Conservation (phyloP, 2,888 invertebrate genomes). For the Catonia carolina region DNA sequence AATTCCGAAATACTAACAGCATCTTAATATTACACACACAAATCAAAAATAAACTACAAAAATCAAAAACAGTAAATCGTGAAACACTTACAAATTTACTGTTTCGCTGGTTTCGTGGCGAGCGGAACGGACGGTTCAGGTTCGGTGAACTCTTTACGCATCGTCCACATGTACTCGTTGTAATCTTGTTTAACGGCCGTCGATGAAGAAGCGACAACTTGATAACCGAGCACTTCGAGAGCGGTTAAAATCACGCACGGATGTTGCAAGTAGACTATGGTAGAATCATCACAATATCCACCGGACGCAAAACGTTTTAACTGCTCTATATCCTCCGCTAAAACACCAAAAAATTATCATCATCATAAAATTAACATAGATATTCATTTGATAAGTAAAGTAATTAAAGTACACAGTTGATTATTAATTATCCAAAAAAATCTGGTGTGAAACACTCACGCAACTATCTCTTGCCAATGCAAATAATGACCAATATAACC, state of each 20-base stretch:
- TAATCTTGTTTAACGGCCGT: conserved; percentile 81
- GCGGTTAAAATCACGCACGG: conserved; percentile 82
- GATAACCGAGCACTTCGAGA: conserved; percentile 80
- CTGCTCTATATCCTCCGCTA: conserved; percentile 64
- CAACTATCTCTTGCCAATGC: too few relatives aligned
- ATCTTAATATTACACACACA: too few relatives aligned
- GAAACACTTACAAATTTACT: too few relatives aligned
- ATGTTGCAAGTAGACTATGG: conserved; percentile 79
- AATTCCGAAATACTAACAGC: too few relatives aligned
- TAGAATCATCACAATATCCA: conserved; percentile 76
- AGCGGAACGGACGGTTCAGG: conserved; percentile 57
- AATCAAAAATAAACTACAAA: too few relatives aligned
- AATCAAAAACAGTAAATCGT: too few relatives aligned
- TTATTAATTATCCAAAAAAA: too few relatives aligned
- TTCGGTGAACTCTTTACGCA: conserved; percentile 80
- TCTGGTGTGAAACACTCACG: too few relatives aligned
- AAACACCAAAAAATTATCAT: conserved; percentile 5
- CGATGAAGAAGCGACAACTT: conserved; percentile 80
- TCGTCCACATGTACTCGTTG: conserved; percentile 90
- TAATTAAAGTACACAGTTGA: conserved; percentile 5
- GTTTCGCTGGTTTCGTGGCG: background rate
- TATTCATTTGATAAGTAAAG: background rate
- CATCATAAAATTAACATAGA: background rate
- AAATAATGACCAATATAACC: too few relatives aligned
- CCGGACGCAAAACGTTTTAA: conserved; percentile 75